These are phyloP conservation scores for Pheosia gnoma DNA, from an alignment of 2,888 invertebrate genomes.

Conservation along the genomic window DNA sequence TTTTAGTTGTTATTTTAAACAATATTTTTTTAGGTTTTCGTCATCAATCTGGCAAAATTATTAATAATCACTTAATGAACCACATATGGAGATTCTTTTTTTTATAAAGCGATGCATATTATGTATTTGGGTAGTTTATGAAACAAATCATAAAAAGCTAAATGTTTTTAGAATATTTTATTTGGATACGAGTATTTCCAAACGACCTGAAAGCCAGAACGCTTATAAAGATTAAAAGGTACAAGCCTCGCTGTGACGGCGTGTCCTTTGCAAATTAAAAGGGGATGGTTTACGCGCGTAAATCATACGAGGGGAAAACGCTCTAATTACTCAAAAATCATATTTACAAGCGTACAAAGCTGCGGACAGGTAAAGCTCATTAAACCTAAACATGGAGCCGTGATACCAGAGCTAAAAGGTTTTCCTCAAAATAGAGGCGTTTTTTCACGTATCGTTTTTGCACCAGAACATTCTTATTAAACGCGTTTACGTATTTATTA, in stretches of 20 bases:
- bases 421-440: slow-evolving; percentile 4
- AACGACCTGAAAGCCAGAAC: slow-evolving; percentile 23
- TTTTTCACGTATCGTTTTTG: not conserved
- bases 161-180: not conserved
- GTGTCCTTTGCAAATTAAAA: slow-evolving; percentile 60
- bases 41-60: too few species aligned
- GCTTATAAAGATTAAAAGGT: slow-evolving; percentile 37
- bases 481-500: not conserved
- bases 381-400: slow-evolving; percentile 39
- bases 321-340: slow-evolving; percentile 73
- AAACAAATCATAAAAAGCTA: not conserved
- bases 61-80: too few species aligned
- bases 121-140: too few species aligned
- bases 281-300: slow-evolving; percentile 55
- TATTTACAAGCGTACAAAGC: slow-evolving; percentile 61
- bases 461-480: too few species aligned
- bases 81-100: too few species aligned
- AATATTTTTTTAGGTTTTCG: too few species aligned
- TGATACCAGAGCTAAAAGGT: slow-evolving; percentile 9
- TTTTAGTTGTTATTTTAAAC: not conserved
- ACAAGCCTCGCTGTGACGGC: slow-evolving; percentile 22
- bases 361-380: slow-evolving; percentile 67
- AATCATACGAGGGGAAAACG: slow-evolving; percentile 61
- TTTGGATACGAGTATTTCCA: slow-evolving; percentile 7
- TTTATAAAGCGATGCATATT: too few species aligned